Percentiles rank a stretch among this genome's conserved stretches.
phyloP scores from a whole-genome alignment of 2,113 vertebrate genomes.

The Neofelis nebulosa region DNA sequence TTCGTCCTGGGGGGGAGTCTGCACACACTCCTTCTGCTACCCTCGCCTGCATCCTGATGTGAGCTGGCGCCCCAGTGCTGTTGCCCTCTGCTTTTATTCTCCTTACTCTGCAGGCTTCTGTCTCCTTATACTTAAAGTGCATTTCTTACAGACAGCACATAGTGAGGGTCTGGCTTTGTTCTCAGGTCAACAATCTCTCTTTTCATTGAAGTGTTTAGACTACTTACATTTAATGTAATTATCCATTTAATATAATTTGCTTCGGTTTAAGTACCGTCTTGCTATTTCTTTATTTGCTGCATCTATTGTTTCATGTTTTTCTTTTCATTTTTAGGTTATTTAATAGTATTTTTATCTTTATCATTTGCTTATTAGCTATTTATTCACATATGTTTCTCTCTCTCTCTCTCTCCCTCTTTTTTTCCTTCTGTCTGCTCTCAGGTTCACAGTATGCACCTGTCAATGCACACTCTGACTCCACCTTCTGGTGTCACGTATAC shows the following conservation, averaged over 20 bases:
- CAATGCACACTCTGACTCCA: background rate
- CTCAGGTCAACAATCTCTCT: background rate
- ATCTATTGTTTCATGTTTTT: background rate
- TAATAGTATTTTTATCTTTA: background rate
- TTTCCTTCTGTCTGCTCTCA: background rate
- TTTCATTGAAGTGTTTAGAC: background rate
- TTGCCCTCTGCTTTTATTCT: background rate
- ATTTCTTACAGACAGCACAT: background rate
- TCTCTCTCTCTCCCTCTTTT: too few relatives aligned
- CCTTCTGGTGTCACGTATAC: rapidly evolving
- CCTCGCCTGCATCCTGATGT: rapidly evolving
- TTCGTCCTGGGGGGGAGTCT: background rate
- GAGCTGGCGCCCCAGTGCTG: rapidly evolving
- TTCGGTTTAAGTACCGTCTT: background rate
- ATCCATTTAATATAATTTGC: background rate
- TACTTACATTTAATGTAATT: background rate
- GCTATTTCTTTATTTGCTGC: background rate
- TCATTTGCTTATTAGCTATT: background rate
- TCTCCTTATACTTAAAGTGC: background rate
- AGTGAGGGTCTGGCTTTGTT: background rate
- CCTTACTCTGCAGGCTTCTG: background rate
- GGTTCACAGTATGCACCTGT: background rate
- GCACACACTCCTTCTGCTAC: background rate
- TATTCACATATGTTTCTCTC: background rate
- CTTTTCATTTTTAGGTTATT: background rate